phyloP scores from a whole-genome alignment of 2,113 vertebrate species.

The Microcebus tavaratra region DNA sequence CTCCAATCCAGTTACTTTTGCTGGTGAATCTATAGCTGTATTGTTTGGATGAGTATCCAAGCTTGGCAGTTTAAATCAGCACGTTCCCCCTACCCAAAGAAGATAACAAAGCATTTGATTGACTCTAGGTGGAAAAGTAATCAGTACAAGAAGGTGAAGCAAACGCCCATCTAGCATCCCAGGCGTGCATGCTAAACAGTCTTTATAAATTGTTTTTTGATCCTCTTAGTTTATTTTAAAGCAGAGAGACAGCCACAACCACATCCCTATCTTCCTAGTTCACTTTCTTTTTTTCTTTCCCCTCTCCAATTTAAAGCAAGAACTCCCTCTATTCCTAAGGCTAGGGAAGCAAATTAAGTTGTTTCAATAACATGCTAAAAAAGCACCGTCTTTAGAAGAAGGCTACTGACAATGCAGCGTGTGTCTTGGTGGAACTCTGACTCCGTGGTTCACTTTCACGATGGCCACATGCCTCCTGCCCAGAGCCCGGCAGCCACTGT shows the following conservation, averaged over 20 bases:
- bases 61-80: not conserved
- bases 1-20: not conserved
- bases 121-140: not conserved
- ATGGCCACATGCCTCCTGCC: not conserved
- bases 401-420: not conserved
- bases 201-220: not conserved
- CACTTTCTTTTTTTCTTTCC: not conserved
- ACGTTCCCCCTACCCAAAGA: not conserved
- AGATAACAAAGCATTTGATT: not conserved
- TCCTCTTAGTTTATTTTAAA: conserved; percentile 6
- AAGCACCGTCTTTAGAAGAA: not conserved
- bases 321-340: not conserved
- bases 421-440: not conserved
- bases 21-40: not conserved
- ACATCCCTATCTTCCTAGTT: not conserved
- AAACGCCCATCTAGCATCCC: rapidly evolving
- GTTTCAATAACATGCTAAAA: not conserved
- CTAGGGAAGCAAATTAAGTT: not conserved
- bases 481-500: conserved; percentile 35
- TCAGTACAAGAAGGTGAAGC: not conserved
- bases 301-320: not conserved
- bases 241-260: not conserved
- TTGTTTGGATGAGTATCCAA: not conserved
- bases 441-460: not conserved
- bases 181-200: not conserved